Evolutionary conservation across 2,113 vertebrate species (phyloP).

Genomic region (Amblyornis subalaris): DNA sequence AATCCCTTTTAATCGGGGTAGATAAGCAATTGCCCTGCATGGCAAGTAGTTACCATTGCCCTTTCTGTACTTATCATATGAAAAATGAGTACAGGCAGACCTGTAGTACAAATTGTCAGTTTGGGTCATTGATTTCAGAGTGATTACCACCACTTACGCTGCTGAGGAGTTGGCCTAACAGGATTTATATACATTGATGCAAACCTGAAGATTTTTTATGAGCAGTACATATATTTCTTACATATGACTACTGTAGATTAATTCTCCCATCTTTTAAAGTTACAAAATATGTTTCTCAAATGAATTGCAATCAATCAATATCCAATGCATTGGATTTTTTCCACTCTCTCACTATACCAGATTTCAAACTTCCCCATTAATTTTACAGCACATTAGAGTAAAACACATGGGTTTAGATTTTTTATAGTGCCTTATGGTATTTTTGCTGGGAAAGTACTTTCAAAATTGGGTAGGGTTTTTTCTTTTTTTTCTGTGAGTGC

Average conservation of each 20-base stretch:
- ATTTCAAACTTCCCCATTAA: not conserved
- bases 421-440: not conserved
- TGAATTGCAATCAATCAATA: not conserved
- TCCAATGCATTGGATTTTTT: not conserved
- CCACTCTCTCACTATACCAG: not conserved
- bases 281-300: not conserved
- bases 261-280: not conserved
- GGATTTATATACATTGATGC: not conserved
- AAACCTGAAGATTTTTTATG: not conserved
- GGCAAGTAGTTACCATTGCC: not conserved
- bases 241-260: not conserved
- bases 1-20: not conserved
- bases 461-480: rapidly evolving
- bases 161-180: not conserved
- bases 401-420: not conserved
- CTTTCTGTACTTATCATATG: not conserved
- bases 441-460: not conserved
- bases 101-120: not conserved
- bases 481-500: not conserved
- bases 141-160: not conserved
- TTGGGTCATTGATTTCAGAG: not conserved
- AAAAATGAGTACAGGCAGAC: not conserved
- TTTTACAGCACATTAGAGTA: not conserved
- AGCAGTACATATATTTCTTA: not conserved
- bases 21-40: not conserved